phyloP scores from a whole-genome alignment of 2,113 vertebrate genomes.

The Phalacrocorax pelagicus region DNA sequence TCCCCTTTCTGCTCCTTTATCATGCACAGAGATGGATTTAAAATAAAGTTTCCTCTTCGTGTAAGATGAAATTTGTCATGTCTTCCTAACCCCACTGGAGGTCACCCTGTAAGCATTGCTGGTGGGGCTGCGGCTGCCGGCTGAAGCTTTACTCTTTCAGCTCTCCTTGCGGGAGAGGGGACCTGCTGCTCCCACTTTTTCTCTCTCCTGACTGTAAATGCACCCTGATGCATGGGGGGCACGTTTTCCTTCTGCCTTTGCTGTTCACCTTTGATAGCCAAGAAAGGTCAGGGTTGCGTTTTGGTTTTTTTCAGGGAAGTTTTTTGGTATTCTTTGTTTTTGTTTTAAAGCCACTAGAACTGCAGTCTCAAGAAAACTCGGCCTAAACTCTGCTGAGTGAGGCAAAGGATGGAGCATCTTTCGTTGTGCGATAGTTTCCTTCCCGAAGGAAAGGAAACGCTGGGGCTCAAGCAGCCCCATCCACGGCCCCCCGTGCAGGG shows the following conservation, averaged over 20 bases:
- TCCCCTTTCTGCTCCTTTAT: background rate
- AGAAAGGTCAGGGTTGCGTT: accelerated
- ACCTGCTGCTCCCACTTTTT: accelerated
- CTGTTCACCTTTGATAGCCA: background rate
- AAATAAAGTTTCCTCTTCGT: conserved; percentile 27
- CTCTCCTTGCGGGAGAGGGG: background rate
- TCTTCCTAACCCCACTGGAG: conserved; percentile 3
- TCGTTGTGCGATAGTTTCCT: background rate
- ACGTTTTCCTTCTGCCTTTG: background rate
- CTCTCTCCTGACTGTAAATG: accelerated
- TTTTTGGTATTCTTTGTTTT: background rate
- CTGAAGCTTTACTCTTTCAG: background rate
- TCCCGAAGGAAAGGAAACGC: background rate
- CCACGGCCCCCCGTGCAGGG: too few relatives aligned
- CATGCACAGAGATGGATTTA: background rate
- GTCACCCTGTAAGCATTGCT: background rate
- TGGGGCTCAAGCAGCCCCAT: too few relatives aligned
- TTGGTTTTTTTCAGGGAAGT: background rate
- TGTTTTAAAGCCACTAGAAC: background rate
- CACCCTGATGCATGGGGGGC: accelerated
- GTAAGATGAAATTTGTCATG: background rate
- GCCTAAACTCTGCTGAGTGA: background rate
- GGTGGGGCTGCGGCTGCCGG: accelerated
- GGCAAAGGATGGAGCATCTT: background rate
- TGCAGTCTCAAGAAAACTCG: accelerated